These are phyloP conservation scores for Plagiodera versicolora DNA, from an alignment of 2,888 invertebrate genomes.

Conservation along the genomic window DNA sequence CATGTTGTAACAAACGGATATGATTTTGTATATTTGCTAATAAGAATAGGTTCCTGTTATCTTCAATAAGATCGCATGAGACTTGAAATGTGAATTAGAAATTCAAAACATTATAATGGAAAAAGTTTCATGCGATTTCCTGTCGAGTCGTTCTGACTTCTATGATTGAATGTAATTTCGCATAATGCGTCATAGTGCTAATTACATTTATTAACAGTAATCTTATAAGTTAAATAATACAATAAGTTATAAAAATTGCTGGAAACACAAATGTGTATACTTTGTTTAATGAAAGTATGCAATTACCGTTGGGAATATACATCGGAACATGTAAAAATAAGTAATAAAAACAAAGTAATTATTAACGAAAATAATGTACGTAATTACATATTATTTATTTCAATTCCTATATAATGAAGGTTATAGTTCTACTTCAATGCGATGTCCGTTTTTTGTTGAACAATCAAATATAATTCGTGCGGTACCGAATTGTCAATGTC, in stretches of 20 bases:
- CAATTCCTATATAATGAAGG: constrained; percentile 26
- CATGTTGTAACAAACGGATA: no score
- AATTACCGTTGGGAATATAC: constrained; percentile 38
- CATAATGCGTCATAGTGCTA: constrained; percentile 27
- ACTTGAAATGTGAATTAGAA: neutral
- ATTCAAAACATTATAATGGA: neutral
- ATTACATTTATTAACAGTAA: constrained; percentile 31
- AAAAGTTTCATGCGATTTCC: constrained; percentile 4
- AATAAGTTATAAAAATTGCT: constrained; percentile 32
- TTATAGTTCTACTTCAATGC: constrained; percentile 23
- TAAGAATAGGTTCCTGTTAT: no score
- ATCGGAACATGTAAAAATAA: constrained; percentile 34
- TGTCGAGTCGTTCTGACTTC: neutral
- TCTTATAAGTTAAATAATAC: constrained; percentile 29
- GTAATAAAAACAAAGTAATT: constrained; percentile 39
- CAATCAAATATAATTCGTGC: neutral
- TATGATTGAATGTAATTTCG: constrained; percentile 12
- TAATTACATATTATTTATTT: constrained; percentile 35
- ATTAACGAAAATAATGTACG: constrained; percentile 33
- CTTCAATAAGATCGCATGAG: neutral
- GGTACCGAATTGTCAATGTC: neutral
- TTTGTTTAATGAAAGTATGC: constrained; percentile 41
- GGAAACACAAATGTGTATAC: constrained; percentile 40
- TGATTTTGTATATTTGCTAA: no score
- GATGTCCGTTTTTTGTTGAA: constrained; percentile 7